A percentile compares a stretch with the other conserved stretches of the same genome.
Conservation (phyloP, 1,140 invertebrate species). For the Anadara kagoshimensis region DNA sequence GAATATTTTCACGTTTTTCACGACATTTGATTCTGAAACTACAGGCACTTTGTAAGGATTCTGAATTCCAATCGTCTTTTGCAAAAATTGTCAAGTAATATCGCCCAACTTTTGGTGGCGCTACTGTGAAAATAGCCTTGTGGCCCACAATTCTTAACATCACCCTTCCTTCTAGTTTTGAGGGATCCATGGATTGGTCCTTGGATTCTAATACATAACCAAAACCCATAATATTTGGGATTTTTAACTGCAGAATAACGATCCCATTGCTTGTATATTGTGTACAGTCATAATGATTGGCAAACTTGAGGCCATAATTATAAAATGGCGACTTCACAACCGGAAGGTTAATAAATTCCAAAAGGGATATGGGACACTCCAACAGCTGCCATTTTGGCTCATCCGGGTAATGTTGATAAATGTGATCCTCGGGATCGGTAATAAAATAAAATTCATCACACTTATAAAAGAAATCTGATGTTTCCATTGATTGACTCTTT, state of each 20-base stretch:
- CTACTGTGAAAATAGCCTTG: slow-evolving; percentile 67
- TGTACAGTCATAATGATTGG: slow-evolving; percentile 65
- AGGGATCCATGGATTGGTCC: slow-evolving; percentile 51
- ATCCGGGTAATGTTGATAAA: slow-evolving; percentile 77
- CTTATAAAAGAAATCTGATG: slow-evolving; percentile 57
- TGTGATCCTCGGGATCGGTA: slow-evolving; percentile 77
- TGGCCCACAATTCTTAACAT: slow-evolving; percentile 67
- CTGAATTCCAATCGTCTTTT: slow-evolving; percentile 67
- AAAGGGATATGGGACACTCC: slow-evolving; percentile 74
- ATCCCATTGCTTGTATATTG: slow-evolving; percentile 64
- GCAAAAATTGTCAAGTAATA: slow-evolving; percentile 70
- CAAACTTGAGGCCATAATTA: slow-evolving; percentile 66
- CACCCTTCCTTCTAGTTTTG: slow-evolving; percentile 60
- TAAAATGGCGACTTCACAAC: slow-evolving; percentile 73
- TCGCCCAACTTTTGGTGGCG: slow-evolving; percentile 64
- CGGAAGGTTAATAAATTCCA: slow-evolving; percentile 76
- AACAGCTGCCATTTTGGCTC: slow-evolving; percentile 77
- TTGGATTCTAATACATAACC: slow-evolving; percentile 65
- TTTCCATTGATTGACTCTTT: slow-evolving; percentile 23
- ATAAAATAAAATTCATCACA: slow-evolving; percentile 76
- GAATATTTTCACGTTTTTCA: slow-evolving; percentile 59
- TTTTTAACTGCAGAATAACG: slow-evolving; percentile 62
- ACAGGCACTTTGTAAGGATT: slow-evolving; percentile 69
- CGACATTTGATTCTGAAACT: slow-evolving; percentile 66
- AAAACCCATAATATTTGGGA: slow-evolving; percentile 63